These are phyloP conservation scores for Poecilia picta DNA, from an alignment of 2,797 vertebrate species.

Conservation along the genomic window DNA sequence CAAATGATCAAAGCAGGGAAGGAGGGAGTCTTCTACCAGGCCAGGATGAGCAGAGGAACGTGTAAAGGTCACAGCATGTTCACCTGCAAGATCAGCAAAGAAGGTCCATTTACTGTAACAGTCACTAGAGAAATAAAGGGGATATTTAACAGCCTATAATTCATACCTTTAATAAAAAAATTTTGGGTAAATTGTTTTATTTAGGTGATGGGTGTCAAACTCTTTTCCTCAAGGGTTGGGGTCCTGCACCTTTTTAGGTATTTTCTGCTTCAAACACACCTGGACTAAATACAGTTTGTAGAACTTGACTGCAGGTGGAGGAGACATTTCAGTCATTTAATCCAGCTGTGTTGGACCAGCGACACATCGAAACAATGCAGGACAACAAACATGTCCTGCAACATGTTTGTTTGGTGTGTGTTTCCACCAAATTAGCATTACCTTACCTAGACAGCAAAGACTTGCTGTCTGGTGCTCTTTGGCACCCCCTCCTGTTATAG, in stretches of 20 bases:
- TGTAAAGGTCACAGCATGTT: conserved; percentile 79
- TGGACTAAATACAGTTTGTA: not conserved
- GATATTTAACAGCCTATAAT: not conserved
- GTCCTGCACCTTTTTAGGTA: not conserved
- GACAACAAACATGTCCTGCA: too few species aligned
- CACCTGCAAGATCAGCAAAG: conserved; percentile 83
- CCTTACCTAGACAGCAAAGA: not conserved
- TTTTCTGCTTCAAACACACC: not conserved
- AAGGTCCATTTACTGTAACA: conserved; percentile 58
- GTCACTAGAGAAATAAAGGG: too few species aligned
- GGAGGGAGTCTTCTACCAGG: conserved; percentile 81
- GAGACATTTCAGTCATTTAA: not conserved
- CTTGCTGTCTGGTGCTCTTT: not conserved
- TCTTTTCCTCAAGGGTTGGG: not conserved
- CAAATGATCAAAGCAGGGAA: conserved; percentile 82
- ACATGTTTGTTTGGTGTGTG: too few species aligned
- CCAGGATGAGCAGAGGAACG: conserved; percentile 74
- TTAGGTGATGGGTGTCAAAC: not conserved
- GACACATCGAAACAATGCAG: not conserved
- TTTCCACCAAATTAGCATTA: not conserved
- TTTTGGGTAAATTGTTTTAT: not conserved
- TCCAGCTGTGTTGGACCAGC: not conserved
- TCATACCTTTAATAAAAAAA: not conserved
- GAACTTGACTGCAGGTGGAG: not conserved
- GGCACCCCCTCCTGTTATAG: not conserved